A percentile compares a stretch with the other conserved stretches of the same genome.
These are phyloP conservation scores for Holocentrus rufus DNA, from an alignment of 2,797 vertebrate species.

Conservation along the genomic window DNA sequence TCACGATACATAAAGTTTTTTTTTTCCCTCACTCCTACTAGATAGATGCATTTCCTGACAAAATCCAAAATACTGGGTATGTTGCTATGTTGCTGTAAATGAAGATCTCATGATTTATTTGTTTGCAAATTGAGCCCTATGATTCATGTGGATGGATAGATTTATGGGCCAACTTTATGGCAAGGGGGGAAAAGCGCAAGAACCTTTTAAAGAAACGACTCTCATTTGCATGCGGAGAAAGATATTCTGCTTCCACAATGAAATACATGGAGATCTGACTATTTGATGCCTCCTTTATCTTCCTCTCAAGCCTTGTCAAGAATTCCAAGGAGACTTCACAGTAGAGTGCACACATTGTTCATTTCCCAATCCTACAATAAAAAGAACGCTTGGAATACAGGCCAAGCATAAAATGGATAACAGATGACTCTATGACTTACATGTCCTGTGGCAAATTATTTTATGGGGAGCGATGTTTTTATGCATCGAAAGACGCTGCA, in stretches of 20 bases:
- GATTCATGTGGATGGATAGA: slow-evolving; percentile 12
- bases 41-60: not conserved
- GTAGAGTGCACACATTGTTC: slow-evolving; percentile 55
- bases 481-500: not conserved
- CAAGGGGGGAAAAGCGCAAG: slow-evolving; percentile 19
- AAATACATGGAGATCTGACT: slow-evolving; percentile 54
- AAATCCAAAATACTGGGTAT: not conserved
- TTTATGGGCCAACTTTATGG: slow-evolving; percentile 23
- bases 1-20: no score
- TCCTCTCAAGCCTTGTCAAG: slow-evolving; percentile 50
- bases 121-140: slow-evolving; percentile 19
- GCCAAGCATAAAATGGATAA: slow-evolving; percentile 51
- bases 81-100: not conserved
- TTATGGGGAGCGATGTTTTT: not conserved
- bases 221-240: slow-evolving; percentile 52
- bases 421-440: slow-evolving; percentile 36
- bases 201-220: not conserved
- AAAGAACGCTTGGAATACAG: slow-evolving; percentile 46
- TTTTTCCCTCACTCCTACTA: no score
- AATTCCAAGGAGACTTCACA: slow-evolving; percentile 60
- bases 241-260: slow-evolving; percentile 38
- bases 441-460: slow-evolving; percentile 29
- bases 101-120: slow-evolving; percentile 1
- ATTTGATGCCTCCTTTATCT: slow-evolving; percentile 57
- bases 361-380: slow-evolving; percentile 48